Evolutionary conservation across 2,797 vertebrate species (phyloP), one percentile per base, ranked within the genome.

Genomic region (Poeciliopsis infans): DNA sequence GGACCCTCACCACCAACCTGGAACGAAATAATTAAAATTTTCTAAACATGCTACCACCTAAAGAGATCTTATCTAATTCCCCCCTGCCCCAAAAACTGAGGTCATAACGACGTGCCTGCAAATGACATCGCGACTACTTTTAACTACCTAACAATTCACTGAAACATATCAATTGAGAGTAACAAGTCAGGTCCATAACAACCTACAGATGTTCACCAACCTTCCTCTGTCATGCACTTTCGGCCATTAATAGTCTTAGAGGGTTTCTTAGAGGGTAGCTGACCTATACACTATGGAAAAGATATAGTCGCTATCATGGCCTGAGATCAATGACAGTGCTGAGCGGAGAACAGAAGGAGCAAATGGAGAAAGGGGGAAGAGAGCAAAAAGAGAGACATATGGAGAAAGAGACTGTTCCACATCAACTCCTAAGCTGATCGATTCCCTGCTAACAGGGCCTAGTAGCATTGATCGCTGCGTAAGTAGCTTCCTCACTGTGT

Each of bases 401-500:
- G 83, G 79, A 89, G 84, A 91, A 89, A 88, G 85, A 89, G 82
- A 88, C 89, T 87, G 88, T 90, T 90, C 86, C 82, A 87, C 88
- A 91, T 92, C 92, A 91, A 91, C 91, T 93, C 89, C 91, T 90
- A 83, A 92, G 86, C 89, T 91, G 89, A 95, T 95, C 92, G 94
- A 95, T 94, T 86, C 80, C 85, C 85, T 90, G 85, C 92, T 88
- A 92, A 92, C 88, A 88, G 91, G 82, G 87, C 89, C 88, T 92
- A 83, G 93, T 94, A 83, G 86, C 92, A 95, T 95, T 91, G 93
- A 95, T 94, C 72, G 85, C 47, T 83, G 83, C 82, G 90, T 94
- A 94, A 94, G 94, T 92, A 94, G 88, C 90, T 89, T 89, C 90
- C 83, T 87, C 15, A 64, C 86, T 91, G 86, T 90, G 92, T 90